Evolutionary conservation across 2,888 invertebrate species (phyloP), one percentile per base, ranked within the genome.

Genomic region (Drosophila basisetae): DNA sequence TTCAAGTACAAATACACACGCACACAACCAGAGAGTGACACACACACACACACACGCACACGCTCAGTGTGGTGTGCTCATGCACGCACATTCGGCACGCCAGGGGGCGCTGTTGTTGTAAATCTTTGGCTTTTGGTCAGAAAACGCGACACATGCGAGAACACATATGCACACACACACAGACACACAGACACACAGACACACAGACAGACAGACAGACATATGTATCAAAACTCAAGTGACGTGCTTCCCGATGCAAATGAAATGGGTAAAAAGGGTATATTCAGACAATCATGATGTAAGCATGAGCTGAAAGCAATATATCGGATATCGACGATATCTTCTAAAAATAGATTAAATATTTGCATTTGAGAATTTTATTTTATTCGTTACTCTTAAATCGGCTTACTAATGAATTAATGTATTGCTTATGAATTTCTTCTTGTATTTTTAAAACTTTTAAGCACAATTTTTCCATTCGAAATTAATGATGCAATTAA

Each of bases 1-100:
- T 82, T 80, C 83, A 82, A 82, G 82, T 78, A 82, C 81, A 82
- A 78, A 78, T 71, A 70, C 47, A 70, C 56, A 73, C 55, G 54
- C 53, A 55, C 28, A 28, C 33, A 18, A 47, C 30, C 50, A 55
- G 39, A 41, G 31, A 53, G 37, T 43, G 11, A 30, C 25, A 50
- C 25, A 52, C 10, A 35, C 52, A 50, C 54, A 33, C 37, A 16
- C 31, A 35, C 43, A 39, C 22, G 37, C 22, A 47, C 28, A 49
- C 41, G 53, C 54, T 11, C n/a, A 1, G n/a, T 16, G n/a, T n/a
- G 28, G 39, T 16, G 3, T 52, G 47, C 54, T 33, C 28, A 49
- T 22, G 55, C 59, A 73, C 66, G 69, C 75, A 79, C 66, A 78
- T 47, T 37, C 31, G 66, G 11, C 50, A 66, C 74, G 70, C 68